A percentile compares a stretch with the other conserved stretches of the same genome.
Conservation (phyloP, 2,888 invertebrate species). For the Agrilus mali region DNA sequence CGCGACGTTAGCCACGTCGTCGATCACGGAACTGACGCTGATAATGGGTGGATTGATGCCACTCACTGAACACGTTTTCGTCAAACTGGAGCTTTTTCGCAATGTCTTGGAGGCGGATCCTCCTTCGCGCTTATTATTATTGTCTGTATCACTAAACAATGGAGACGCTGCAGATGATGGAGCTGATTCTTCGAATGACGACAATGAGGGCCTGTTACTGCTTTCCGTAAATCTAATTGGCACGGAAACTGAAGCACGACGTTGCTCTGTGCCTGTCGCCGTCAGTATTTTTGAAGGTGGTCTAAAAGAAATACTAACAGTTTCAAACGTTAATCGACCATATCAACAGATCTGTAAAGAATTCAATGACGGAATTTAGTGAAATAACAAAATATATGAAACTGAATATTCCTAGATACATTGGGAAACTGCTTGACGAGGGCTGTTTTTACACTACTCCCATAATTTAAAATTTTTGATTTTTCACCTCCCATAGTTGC, state of each 20-base stretch:
- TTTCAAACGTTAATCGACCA: neutral
- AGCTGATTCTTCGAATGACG: constrained; percentile 37
- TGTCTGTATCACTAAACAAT: constrained; percentile 26
- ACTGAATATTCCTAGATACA: no score
- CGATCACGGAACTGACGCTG: constrained; percentile 60
- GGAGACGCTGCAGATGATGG: constrained; percentile 15
- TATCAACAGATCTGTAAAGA: no score
- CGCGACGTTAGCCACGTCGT: constrained; percentile 33
- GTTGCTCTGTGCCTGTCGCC: constrained; percentile 20
- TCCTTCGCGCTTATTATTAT: constrained; percentile 18
- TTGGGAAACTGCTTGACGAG: no score
- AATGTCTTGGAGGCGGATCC: constrained; percentile 28
- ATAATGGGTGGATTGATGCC: constrained; percentile 43
- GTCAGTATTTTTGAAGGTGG: no score
- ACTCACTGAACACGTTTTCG: constrained; percentile 33
- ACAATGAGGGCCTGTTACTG: constrained; percentile 31
- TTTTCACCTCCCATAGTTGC: no score
- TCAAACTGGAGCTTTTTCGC: constrained; percentile 30
- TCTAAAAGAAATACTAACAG: neutral
- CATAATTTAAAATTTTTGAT: no score
- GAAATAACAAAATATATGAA: no score
- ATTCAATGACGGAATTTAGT: no score
- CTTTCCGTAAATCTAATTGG: constrained; percentile 23
- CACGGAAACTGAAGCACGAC: constrained; percentile 33
- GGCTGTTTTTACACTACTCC: no score